Conservation (phyloP, 2,797 vertebrate genomes). For the Rachycentron canadum region DNA sequence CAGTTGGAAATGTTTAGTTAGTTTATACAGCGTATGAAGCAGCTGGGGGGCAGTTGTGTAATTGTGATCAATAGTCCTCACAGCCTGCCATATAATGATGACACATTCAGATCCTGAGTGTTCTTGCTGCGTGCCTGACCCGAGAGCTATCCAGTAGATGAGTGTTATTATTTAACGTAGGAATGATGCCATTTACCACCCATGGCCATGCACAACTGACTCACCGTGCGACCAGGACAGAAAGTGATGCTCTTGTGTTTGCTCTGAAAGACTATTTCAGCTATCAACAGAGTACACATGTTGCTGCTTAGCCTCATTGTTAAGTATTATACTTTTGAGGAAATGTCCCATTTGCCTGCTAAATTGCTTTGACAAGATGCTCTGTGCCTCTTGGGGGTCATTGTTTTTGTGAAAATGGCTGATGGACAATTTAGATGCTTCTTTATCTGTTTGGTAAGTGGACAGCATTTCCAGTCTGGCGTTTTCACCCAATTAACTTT, state of each 20-base stretch:
- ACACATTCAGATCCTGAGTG: conserved; percentile 44
- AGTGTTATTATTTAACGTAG: conserved; percentile 60
- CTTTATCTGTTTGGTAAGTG: conserved; percentile 41
- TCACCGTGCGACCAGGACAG: conserved; percentile 32
- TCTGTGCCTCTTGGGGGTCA: not conserved
- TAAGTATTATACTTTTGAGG: not conserved
- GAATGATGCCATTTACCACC: conserved; percentile 61
- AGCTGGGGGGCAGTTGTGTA: conserved; percentile 69
- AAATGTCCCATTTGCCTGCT: conserved; percentile 12
- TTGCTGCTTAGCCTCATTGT: conserved; percentile 2
- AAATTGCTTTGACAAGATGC: conserved; percentile 6
- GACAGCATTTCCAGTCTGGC: conserved; percentile 35
- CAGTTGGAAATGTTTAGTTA: conserved; percentile 59
- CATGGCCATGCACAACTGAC: conserved; percentile 30
- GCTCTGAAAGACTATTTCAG: conserved; percentile 13
- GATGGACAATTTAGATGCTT: conserved; percentile 31
- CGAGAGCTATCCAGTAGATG: conserved; percentile 63
- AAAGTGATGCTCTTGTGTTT: conserved; percentile 27
- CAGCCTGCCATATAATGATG: conserved; percentile 62
- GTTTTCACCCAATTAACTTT: conserved; percentile 16
- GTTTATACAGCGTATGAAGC: conserved; percentile 43
- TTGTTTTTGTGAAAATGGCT: conserved; percentile 1
- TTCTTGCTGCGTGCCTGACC: conserved; percentile 56
- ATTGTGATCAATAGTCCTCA: conserved; percentile 78
- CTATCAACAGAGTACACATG: conserved; percentile 24